Percentiles rank a stretch among this genome's conserved stretches.
These are phyloP conservation scores for Lepidurus apus DNA, from an alignment of 1,140 invertebrate species.

Conservation along the genomic window DNA sequence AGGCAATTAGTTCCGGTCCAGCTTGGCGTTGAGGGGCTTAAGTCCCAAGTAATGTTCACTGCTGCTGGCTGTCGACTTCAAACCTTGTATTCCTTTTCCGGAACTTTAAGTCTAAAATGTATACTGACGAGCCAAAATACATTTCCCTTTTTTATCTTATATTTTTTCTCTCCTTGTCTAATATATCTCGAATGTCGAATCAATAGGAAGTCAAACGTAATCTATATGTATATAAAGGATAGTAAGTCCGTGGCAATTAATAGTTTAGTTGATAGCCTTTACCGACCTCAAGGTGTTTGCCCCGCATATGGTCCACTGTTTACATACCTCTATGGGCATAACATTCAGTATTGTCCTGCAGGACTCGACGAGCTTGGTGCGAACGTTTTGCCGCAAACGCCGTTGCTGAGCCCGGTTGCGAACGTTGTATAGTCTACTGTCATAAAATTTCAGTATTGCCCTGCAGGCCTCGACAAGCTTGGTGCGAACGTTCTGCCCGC, in stretches of 20 bases:
- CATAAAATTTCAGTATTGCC: too few relatives aligned
- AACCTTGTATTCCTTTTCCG: background rate
- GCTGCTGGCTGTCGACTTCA: conserved; percentile 5
- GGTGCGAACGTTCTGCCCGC: too few relatives aligned
- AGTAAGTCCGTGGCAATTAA: too few relatives aligned
- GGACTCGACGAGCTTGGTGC: background rate
- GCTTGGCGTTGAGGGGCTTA: background rate
- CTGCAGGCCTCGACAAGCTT: too few relatives aligned
- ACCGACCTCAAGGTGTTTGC: too few relatives aligned
- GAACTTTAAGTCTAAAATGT: background rate
- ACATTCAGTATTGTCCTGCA: too few relatives aligned
- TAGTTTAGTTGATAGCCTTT: background rate
- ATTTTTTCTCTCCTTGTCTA: background rate
- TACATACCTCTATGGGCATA: too few relatives aligned
- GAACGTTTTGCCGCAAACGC: background rate
- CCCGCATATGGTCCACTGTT: too few relatives aligned
- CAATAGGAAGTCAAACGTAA: too few relatives aligned
- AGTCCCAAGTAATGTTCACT: background rate
- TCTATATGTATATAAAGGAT: too few relatives aligned
- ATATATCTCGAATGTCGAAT: background rate
- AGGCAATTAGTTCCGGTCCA: conserved; percentile 18
- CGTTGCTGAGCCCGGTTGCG: background rate
- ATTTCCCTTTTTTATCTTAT: background rate
- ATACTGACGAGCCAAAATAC: background rate
- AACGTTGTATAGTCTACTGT: too few relatives aligned